Conservation (phyloP, 2,888 invertebrate genomes). For the Lycia hirtaria region DNA sequence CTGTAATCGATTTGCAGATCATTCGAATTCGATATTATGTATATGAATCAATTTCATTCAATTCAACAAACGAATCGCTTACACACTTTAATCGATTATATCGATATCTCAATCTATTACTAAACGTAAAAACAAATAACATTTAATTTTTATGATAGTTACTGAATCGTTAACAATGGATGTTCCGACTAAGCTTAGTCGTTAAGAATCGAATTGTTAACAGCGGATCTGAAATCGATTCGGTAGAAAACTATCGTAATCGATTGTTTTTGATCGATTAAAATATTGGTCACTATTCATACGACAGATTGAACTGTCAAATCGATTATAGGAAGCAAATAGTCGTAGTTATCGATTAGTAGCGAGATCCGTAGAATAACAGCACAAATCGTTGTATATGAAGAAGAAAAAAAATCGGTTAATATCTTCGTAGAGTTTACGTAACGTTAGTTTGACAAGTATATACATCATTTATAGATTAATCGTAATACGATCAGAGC, state of each 20-base stretch:
- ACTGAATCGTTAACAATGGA: conserved; percentile 1
- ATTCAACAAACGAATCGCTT: no score
- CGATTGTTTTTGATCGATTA: conserved; percentile 27
- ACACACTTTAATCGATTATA: no score
- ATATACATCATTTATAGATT: background rate
- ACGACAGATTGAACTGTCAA: conserved; percentile 1
- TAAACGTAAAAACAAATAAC: no score
- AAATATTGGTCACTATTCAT: background rate
- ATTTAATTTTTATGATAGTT: background rate
- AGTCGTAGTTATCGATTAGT: conserved; percentile 21
- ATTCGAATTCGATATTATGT: conserved; percentile 7
- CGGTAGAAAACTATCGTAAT: conserved; percentile 20
- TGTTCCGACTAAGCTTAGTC: conserved; percentile 21
- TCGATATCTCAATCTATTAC: no score
- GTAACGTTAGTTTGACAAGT: conserved; percentile 19
- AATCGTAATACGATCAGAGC: background rate
- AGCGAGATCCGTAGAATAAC: conserved; percentile 21
- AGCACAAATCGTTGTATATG: conserved; percentile 20
- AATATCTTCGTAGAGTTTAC: conserved; percentile 30
- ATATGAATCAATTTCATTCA: background rate
- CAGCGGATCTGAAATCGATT: conserved; percentile 13
- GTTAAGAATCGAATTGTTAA: conserved; percentile 17
- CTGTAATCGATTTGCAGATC: conserved; percentile 30
- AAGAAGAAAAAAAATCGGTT: conserved; percentile 19
- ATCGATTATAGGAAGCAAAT: conserved; percentile 7